A percentile compares a stretch with the other conserved stretches of the same genome.
Evolutionary conservation across 2,888 invertebrate genomes (phyloP).

Genomic region (Idaea dimidiata): DNA sequence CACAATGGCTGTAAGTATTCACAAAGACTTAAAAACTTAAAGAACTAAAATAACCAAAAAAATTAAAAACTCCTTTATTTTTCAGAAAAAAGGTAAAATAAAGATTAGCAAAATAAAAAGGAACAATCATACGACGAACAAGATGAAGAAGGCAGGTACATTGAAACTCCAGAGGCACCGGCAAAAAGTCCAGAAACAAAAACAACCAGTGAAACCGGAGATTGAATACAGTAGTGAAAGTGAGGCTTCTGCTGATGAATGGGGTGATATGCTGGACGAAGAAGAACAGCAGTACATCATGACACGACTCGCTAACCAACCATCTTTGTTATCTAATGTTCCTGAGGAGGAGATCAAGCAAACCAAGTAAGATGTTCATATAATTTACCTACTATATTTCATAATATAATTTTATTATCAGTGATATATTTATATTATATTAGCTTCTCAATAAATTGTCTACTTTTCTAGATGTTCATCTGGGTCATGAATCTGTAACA

Average conservation of each 20-base stretch:
- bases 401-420: too few relatives aligned
- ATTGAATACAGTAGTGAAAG: conserved; percentile 69
- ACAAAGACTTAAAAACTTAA: conserved; percentile 1
- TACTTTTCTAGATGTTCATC: too few relatives aligned
- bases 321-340: conserved; percentile 61
- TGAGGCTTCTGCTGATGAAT: conserved; percentile 75
- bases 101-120: conserved; percentile 80
- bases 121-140: conserved; percentile 80
- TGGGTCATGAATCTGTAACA: too few relatives aligned
- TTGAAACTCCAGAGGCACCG: conserved; percentile 70
- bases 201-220: conserved; percentile 50
- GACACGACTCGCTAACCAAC: conserved; percentile 64
- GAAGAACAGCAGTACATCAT: conserved; percentile 79
- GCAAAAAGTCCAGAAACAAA: conserved; percentile 58
- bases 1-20: conserved; percentile 1
- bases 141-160: conserved; percentile 79
- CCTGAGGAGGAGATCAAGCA: conserved; percentile 54
- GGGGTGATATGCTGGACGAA: conserved; percentile 80
- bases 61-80: conserved; percentile 17
- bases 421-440: too few relatives aligned
- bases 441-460: too few relatives aligned
- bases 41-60: conserved; percentile 18
- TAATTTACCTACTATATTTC: background rate
- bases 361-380: conserved; percentile 36
- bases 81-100: conserved; percentile 75